Percentiles rank a stretch among this genome's conserved stretches.
Conservation (phyloP, 2,113 vertebrate genomes). For the Heterotilapia buettikoferi region DNA sequence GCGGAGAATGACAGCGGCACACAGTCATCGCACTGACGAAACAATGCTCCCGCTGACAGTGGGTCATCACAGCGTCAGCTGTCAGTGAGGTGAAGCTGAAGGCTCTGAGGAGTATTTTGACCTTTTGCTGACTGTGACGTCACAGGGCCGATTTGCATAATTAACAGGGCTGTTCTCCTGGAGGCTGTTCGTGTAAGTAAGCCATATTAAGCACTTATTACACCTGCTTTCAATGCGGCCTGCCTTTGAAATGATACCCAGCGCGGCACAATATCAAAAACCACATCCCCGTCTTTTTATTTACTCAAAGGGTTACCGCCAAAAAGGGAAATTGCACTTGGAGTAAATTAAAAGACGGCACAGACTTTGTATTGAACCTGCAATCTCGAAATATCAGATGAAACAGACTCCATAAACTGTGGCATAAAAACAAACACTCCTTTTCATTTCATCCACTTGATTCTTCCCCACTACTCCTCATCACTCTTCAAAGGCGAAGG, state of each 20-base stretch:
- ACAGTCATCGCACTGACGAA: background rate
- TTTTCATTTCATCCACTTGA: slow-evolving; percentile 50
- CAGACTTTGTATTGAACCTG: background rate
- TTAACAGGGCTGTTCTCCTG: slow-evolving; percentile 12
- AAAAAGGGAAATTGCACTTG: slow-evolving; percentile 20
- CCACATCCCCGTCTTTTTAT: background rate
- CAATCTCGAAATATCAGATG: slow-evolving; percentile 34
- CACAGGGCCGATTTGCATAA: slow-evolving; percentile 26
- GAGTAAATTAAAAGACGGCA: slow-evolving; percentile 18
- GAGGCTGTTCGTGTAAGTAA: background rate
- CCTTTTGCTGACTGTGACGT: slow-evolving; percentile 48
- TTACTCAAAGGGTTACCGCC: slow-evolving; percentile 20
- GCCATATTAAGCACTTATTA: background rate
- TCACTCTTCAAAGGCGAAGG: slow-evolving; percentile 56
- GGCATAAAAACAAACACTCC: slow-evolving; percentile 49
- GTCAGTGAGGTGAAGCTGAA: background rate
- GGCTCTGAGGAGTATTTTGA: slow-evolving; percentile 46
- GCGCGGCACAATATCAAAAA: background rate
- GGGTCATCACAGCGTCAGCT: slow-evolving; percentile 34
- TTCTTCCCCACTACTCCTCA: slow-evolving; percentile 40
- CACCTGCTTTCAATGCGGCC: background rate
- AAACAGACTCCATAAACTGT: slow-evolving; percentile 34
- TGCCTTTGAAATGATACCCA: background rate
- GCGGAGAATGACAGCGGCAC: background rate
- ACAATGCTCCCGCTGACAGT: slow-evolving; percentile 16